Percentiles rank a stretch among this genome's conserved stretches.
phyloP scores from a whole-genome alignment of 2,113 vertebrate genomes.

The Steatornis caripensis region DNA sequence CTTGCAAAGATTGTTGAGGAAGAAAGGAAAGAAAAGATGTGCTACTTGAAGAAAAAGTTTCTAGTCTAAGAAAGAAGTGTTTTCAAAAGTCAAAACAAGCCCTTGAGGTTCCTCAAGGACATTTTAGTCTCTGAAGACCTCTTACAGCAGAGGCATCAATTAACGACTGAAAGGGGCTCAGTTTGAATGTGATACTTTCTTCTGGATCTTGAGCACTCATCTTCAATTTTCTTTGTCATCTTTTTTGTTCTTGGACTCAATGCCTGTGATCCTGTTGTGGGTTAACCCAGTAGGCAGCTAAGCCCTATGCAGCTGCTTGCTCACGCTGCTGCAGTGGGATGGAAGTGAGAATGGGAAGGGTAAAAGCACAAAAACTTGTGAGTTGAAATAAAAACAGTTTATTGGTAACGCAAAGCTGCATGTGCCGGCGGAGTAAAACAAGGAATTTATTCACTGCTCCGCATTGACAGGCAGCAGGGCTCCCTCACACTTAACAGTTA shows the following conservation, averaged over 20 bases:
- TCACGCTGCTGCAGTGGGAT: neutral
- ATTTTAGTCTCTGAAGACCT: neutral
- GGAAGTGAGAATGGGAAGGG: neutral
- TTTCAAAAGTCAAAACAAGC: neutral
- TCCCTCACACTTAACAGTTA: rapidly evolving
- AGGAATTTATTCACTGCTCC: neutral
- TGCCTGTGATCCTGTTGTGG: neutral
- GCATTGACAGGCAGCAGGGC: neutral
- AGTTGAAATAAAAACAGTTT: neutral
- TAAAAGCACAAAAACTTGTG: neutral
- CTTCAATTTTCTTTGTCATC: neutral
- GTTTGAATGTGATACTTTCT: neutral
- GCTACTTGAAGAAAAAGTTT: neutral
- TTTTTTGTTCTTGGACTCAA: neutral
- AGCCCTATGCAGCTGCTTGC: neutral
- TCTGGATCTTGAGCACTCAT: neutral
- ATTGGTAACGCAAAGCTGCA: neutral
- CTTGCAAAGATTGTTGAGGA: neutral
- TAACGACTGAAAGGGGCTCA: neutral
- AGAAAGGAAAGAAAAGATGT: neutral
- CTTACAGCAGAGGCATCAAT: neutral
- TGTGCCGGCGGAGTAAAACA: neutral
- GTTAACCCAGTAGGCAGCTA: neutral
- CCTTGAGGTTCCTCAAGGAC: neutral
- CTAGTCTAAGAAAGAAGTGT: neutral